These are phyloP conservation scores for Caretta caretta DNA, from an alignment of 2,113 vertebrate genomes.

Conservation along the genomic window DNA sequence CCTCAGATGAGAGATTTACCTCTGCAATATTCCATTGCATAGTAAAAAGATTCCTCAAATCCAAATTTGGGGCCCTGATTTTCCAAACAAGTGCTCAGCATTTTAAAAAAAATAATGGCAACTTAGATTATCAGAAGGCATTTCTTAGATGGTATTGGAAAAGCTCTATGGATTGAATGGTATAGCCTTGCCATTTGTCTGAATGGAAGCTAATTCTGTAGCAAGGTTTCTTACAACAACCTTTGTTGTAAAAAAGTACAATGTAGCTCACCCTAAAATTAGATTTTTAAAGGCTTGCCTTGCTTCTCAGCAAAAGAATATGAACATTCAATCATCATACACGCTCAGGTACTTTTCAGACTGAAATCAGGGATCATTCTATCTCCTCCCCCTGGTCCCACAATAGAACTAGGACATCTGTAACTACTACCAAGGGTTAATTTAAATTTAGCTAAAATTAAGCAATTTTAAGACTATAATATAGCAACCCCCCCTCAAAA, in stretches of 20 bases:
- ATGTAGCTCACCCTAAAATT: neutral
- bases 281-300: neutral
- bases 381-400: neutral
- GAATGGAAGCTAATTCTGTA: neutral
- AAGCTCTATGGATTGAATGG: neutral
- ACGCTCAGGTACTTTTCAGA: neutral
- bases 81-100: neutral
- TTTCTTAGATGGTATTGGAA: neutral
- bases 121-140: neutral
- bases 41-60: neutral
- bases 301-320: neutral
- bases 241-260: neutral
- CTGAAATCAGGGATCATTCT: neutral
- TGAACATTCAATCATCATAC: neutral
- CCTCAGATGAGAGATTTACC: neutral
- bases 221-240: neutral
- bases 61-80: neutral
- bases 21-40: neutral
- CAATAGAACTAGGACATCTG: conserved; percentile 20
- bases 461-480: conserved; percentile 8
- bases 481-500: neutral
- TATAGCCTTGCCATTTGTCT: neutral
- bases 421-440: conserved; percentile 10
- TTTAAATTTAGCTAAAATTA: conserved; percentile 35
- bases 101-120: neutral